These are phyloP conservation scores for Shargacucullia verbasci DNA, from an alignment of 2,888 invertebrate genomes.

Conservation along the genomic window DNA sequence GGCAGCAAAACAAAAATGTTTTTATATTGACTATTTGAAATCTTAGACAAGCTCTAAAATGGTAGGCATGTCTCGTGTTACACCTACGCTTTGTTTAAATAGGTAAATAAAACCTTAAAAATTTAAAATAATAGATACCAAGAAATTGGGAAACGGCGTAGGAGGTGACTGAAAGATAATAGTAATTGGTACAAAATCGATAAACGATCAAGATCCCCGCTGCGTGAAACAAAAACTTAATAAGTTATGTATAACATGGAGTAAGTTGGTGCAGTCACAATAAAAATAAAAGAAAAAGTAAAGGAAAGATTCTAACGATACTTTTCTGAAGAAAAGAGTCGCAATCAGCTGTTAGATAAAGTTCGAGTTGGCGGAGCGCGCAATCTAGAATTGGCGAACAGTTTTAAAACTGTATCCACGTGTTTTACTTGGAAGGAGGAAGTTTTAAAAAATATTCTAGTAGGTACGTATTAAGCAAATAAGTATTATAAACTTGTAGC, in stretches of 20 bases:
- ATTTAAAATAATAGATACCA: neutral
- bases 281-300: slow-evolving; percentile 59
- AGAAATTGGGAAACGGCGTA: neutral
- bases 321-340: slow-evolving; percentile 73
- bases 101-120: neutral
- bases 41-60: neutral
- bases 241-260: slow-evolving; percentile 45
- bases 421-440: slow-evolving; percentile 64
- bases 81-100: neutral
- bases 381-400: slow-evolving; percentile 79
- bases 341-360: slow-evolving; percentile 85
- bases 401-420: slow-evolving; percentile 78
- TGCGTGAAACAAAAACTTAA: slow-evolving; percentile 25
- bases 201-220: slow-evolving; percentile 1
- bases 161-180: neutral
- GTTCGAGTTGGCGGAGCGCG: slow-evolving; percentile 74
- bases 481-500: slow-evolving; percentile 54
- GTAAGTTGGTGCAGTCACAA: slow-evolving; percentile 44
- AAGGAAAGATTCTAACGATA: slow-evolving; percentile 75
- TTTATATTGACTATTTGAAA: neutral
- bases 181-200: neutral
- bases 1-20: neutral
- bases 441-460: slow-evolving; percentile 66
- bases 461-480: slow-evolving; percentile 56
- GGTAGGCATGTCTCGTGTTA: neutral